Base-by-base conservation (phyloP, 2,888 invertebrate genomes). In the Crossocerus cetratus region DNA sequence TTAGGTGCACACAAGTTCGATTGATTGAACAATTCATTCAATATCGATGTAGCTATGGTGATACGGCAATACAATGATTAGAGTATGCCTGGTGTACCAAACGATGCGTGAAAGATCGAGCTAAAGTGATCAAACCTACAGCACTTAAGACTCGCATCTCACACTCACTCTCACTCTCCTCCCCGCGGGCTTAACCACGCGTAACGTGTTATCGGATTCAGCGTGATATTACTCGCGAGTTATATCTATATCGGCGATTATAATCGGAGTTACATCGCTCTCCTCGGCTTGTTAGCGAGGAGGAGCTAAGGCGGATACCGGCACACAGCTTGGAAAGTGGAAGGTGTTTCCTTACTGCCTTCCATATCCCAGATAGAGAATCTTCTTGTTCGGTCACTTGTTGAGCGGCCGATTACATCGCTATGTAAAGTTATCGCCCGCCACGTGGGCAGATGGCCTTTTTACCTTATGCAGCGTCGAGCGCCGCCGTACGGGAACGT, bases 291-390 rank as follows among this genome's bases (percentile, higher is more conserved):
- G 84, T 85, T 85, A 85, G 80, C 73, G 69, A 64, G 66, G 74
- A 5, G 32, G 11, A 32, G 11, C 32, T 11, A 32, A 32, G 5
- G 32, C 5, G 32, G 11, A 32, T 32, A 32, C 32, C 32, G 53
- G 72, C 75, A 89, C 82, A 83, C 82, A 83, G 84, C 90, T 92
- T 91, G 68, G 91, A 32, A 32, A 32, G 91, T 61, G 93, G 92
- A 86, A 73, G 92, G 92, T 83, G 92, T 93, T 85, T 91, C 92
- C 65, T 80, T 85, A 64, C 86, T 88, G 55, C 85, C 90, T 89
- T 91, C 76, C 74, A 64, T 74, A 49, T 16, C 49, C 71, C 76
- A 83, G 87, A 87, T 86, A 86, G 84, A 80, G 83, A 83, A 87
- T 87, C 86, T 84, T 81, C 86, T 84, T 87, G 86, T 86, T 84